Evolutionary conservation across 2,113 vertebrate genomes (phyloP).

Genomic region (Albula glossodonta): DNA sequence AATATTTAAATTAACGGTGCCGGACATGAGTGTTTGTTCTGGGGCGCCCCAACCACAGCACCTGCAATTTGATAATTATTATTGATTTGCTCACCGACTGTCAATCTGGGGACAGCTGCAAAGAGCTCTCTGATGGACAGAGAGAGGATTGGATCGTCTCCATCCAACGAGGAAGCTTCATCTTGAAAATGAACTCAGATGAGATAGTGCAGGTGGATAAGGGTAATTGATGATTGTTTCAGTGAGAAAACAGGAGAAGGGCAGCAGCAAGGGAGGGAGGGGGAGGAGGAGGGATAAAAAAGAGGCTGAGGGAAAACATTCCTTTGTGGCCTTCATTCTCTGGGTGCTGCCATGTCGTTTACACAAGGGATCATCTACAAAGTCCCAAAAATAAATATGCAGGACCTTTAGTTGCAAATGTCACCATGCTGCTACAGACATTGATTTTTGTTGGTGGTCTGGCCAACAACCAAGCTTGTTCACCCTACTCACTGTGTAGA

Average conservation of each 20-base stretch:
- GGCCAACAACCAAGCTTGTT: constrained; percentile 26
- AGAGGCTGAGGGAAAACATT: constrained; percentile 64
- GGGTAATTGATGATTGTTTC: constrained; percentile 97
- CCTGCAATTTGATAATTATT: constrained; percentile 92
- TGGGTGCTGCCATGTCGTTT: constrained; percentile 57
- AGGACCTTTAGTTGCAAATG: constrained; percentile 58
- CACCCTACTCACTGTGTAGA: constrained; percentile 25
- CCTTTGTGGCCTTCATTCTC: constrained; percentile 66
- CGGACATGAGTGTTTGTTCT: constrained; percentile 52
- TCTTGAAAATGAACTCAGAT: constrained; percentile 89
- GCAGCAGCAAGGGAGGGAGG: constrained; percentile 54
- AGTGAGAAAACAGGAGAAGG: constrained; percentile 66
- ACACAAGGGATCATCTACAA: constrained; percentile 62
- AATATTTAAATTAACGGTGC: constrained; percentile 69
- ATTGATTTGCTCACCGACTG: constrained; percentile 92
- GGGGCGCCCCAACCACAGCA: constrained; percentile 66
- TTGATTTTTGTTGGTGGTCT: constrained; percentile 56
- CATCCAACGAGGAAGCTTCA: constrained; percentile 86
- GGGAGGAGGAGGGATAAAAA: constrained; percentile 53
- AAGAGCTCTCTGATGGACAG: constrained; percentile 86
- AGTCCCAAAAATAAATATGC: constrained; percentile 63
- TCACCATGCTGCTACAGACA: constrained; percentile 42
- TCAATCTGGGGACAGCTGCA: constrained; percentile 80
- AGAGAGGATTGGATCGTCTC: constrained; percentile 85
- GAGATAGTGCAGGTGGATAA: constrained; percentile 87